Percentiles rank a stretch among this genome's conserved stretches.
Evolutionary conservation across 2,888 invertebrate genomes (phyloP).

Genomic region (Sepioteuthis lessoniana): DNA sequence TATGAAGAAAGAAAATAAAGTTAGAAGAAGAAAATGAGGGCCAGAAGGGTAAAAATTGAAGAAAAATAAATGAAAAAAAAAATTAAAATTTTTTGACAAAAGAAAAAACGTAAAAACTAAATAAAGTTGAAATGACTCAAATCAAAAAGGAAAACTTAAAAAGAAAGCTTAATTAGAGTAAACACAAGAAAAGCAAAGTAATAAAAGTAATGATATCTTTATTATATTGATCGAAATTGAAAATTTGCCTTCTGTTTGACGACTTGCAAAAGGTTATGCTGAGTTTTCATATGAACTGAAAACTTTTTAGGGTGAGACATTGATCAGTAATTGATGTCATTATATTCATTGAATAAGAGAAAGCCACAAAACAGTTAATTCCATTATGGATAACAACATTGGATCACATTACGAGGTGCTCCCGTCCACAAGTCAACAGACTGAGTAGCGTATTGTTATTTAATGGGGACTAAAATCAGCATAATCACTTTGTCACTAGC

Average conservation of each 20-base stretch:
- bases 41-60: no score
- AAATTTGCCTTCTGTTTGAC: neutral
- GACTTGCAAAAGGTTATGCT: no score
- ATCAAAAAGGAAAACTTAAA: no score
- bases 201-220: neutral
- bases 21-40: no score
- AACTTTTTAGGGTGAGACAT: neutral
- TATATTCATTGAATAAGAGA: neutral
- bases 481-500: neutral
- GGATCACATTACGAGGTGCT: neutral
- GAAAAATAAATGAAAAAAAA: no score
- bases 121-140: no score
- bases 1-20: no score
- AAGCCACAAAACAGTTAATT: neutral
- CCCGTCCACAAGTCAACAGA: neutral
- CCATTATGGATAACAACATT: neutral
- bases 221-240: neutral
- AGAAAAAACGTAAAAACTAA: no score
- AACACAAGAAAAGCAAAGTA: neutral
- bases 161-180: no score
- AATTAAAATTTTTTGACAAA: no score
- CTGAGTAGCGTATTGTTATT: neutral
- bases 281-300: neutral
- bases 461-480: neutral
- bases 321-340: conserved; percentile 2